These are phyloP conservation scores for Helicoverpa armigera DNA, from an alignment of 1,140 invertebrate species.

Conservation along the genomic window DNA sequence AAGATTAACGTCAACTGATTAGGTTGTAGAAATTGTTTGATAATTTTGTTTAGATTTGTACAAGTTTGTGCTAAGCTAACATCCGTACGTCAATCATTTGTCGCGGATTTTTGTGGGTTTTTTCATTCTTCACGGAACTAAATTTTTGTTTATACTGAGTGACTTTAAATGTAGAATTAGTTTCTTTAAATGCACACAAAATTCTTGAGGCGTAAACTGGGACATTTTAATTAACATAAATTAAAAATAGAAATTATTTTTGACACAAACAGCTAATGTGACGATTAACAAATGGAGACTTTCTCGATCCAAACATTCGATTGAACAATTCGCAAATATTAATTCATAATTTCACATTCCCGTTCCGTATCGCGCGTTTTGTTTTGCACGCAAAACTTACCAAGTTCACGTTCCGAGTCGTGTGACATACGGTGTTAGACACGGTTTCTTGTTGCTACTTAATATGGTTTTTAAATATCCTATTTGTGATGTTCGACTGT, in stretches of 20 bases:
- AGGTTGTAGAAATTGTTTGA: conserved; percentile 16
- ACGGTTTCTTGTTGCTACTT: background rate
- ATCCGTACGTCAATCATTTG: conserved; percentile 12
- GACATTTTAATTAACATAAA: background rate
- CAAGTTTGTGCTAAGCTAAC: background rate
- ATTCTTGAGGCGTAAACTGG: too few relatives aligned
- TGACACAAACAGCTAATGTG: conserved; percentile 33
- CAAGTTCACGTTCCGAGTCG: conserved; percentile 40
- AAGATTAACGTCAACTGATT: conserved; percentile 5
- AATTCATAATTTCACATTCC: conserved; percentile 49
- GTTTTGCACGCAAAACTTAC: conserved; percentile 44
- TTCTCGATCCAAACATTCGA: conserved; percentile 27
- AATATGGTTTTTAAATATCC: conserved; percentile 4
- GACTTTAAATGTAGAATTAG: too few relatives aligned
- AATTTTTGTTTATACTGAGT: background rate
- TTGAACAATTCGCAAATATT: conserved; percentile 39
- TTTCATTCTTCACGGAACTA: background rate
- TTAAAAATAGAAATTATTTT: conserved; percentile 30
- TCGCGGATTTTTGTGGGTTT: too few relatives aligned
- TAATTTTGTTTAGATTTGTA: conserved; percentile 27
- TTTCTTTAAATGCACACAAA: too few relatives aligned
- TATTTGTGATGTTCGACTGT: background rate
- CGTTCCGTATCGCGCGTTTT: conserved; percentile 37
- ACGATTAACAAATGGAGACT: conserved; percentile 33
- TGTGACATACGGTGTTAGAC: conserved; percentile 18